A percentile compares a stretch with the other conserved stretches of the same genome.
phyloP scores from a whole-genome alignment of 1,140 invertebrate genomes.

The Hypsibius dujardini region DNA sequence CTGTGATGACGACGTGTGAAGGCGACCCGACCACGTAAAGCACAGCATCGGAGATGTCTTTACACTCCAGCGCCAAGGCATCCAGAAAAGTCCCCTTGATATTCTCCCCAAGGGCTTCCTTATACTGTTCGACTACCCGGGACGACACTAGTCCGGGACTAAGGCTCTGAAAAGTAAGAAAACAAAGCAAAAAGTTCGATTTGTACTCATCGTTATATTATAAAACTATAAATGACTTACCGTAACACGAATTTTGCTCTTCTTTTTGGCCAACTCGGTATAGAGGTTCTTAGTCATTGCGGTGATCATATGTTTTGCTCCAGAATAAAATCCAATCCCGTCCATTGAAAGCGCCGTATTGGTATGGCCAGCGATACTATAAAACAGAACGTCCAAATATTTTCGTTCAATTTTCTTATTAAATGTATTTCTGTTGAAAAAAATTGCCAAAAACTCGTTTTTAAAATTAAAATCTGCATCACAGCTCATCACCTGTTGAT shows the following conservation, averaged over 20 bases:
- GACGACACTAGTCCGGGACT: not conserved
- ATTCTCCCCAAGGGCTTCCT: no score
- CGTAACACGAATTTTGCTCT: slow-evolving; percentile 45
- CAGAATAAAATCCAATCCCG: slow-evolving; percentile 37
- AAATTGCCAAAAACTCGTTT: slow-evolving; percentile 6
- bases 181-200: not conserved
- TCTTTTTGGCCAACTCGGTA: slow-evolving; percentile 42
- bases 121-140: not conserved
- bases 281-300: slow-evolving; percentile 44
- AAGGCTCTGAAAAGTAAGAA: not conserved
- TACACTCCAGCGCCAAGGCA: not conserved
- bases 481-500: slow-evolving; percentile 41
- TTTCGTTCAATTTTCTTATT: no score
- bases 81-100: no score
- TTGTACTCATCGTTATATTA: no score
- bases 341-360: no score
- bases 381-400: no score
- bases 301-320: slow-evolving; percentile 49
- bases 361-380: no score
- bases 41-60: slow-evolving; percentile 5
- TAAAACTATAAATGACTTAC: slow-evolving; percentile 32
- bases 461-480: no score
- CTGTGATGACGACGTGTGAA: not conserved
- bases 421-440: not conserved
- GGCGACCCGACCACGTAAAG: not conserved